These are phyloP conservation scores for Dasypolia templi DNA, from an alignment of 2,888 invertebrate species.

Conservation along the genomic window DNA sequence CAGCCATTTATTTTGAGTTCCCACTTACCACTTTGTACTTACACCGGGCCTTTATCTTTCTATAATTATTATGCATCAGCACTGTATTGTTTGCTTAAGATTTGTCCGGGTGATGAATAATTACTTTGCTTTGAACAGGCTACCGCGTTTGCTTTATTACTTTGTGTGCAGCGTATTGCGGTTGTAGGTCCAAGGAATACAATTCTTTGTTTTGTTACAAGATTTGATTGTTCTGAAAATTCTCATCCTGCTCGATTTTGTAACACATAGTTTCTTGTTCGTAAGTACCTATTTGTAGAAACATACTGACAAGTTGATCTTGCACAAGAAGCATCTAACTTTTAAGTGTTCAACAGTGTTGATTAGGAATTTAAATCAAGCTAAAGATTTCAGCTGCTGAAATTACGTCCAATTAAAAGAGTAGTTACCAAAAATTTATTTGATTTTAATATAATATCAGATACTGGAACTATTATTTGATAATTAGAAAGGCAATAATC, in stretches of 20 bases:
- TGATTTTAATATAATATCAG: neutral
- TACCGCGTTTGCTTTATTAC: conserved; percentile 70
- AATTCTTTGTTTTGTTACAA: conserved; percentile 54
- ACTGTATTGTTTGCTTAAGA: conserved; percentile 83
- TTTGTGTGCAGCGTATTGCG: conserved; percentile 63
- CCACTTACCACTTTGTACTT: conserved; percentile 83
- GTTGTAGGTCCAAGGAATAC: conserved; percentile 59
- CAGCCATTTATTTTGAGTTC: conserved; percentile 82
- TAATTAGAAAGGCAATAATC: neutral
- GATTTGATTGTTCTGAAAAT: conserved; percentile 51
- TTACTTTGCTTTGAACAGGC: conserved; percentile 68
- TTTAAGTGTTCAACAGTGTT: neutral
- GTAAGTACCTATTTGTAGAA: neutral
- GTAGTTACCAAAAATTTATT: neutral
- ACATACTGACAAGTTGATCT: neutral
- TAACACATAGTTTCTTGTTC: neutral
- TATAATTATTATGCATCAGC: conserved; percentile 85
- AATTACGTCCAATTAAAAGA: neutral
- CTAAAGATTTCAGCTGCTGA: neutral
- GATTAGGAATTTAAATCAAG: conserved; percentile 9
- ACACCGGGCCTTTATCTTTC: conserved; percentile 78
- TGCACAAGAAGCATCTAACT: neutral
- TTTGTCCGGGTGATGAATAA: conserved; percentile 79
- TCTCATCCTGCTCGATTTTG: conserved; percentile 23
- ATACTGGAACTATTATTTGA: too few species aligned